Percentiles rank a stretch among this genome's conserved stretches.
Conservation (phyloP, 2,888 invertebrate species). For the Atethmia centrago region DNA sequence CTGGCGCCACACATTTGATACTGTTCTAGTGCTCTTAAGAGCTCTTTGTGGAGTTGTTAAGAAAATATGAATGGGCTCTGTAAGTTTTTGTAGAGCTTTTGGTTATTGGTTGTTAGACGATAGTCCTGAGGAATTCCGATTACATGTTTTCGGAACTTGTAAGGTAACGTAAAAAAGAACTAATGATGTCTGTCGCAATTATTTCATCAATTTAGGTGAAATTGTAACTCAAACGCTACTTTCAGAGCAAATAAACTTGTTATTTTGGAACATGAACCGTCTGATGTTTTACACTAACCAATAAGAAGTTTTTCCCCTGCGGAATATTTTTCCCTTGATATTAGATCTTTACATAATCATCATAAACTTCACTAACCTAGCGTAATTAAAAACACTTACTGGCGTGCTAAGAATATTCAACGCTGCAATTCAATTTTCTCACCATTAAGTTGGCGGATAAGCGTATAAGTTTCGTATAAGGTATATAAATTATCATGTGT, state of each 20-base stretch:
- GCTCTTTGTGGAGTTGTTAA: slow-evolving; percentile 65
- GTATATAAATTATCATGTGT: slow-evolving; percentile 61
- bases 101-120: slow-evolving; percentile 33
- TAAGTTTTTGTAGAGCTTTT: slow-evolving; percentile 42
- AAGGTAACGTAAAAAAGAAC: neutral
- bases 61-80: slow-evolving; percentile 48
- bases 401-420: slow-evolving; percentile 14
- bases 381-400: slow-evolving; percentile 33
- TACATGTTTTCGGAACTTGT: neutral
- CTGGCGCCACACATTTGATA: slow-evolving; percentile 81
- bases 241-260: neutral
- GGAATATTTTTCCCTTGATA: neutral
- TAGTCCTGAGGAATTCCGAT: neutral
- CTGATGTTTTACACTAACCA: neutral
- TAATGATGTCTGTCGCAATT: neutral
- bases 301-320: neutral
- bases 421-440: slow-evolving; percentile 51
- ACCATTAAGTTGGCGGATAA: slow-evolving; percentile 60
- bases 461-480: slow-evolving; percentile 47
- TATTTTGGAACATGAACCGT: neutral
- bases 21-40: slow-evolving; percentile 65
- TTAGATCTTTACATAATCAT: slow-evolving; percentile 3
- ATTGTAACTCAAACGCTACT: neutral
- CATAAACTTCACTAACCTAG: slow-evolving; percentile 3
- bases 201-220: neutral